These are phyloP conservation scores for Catharus bicknelli DNA, from an alignment of 2,113 vertebrate species.

Conservation along the genomic window DNA sequence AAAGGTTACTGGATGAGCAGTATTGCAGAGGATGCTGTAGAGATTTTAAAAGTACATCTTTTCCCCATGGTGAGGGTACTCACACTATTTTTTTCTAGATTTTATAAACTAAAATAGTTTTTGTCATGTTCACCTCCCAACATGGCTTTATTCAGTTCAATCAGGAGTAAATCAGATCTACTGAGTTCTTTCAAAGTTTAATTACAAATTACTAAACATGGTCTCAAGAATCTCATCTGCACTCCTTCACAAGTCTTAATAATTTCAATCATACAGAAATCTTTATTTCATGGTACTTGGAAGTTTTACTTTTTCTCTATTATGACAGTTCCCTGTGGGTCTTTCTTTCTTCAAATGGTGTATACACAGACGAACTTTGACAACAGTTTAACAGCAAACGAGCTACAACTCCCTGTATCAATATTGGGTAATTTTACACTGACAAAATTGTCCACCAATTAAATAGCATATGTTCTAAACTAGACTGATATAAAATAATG, in stretches of 20 bases:
- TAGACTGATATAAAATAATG: neutral
- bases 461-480: neutral
- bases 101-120: neutral
- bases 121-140: neutral
- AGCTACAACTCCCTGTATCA: neutral
- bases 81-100: accelerated
- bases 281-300: neutral
- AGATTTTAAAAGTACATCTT: neutral
- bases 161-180: neutral
- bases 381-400: neutral
- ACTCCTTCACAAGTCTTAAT: neutral
- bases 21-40: neutral
- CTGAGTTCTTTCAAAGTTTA: neutral
- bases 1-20: neutral
- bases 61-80: neutral
- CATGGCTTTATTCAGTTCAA: neutral
- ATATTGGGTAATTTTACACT: neutral
- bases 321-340: neutral
- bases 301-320: neutral
- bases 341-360: neutral
- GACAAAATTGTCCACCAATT: neutral
- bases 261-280: neutral
- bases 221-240: neutral
- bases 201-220: neutral
- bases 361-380: neutral